Evolutionary conservation across 1,140 invertebrate genomes (phyloP).

Genomic region (Lucilia sericata): DNA sequence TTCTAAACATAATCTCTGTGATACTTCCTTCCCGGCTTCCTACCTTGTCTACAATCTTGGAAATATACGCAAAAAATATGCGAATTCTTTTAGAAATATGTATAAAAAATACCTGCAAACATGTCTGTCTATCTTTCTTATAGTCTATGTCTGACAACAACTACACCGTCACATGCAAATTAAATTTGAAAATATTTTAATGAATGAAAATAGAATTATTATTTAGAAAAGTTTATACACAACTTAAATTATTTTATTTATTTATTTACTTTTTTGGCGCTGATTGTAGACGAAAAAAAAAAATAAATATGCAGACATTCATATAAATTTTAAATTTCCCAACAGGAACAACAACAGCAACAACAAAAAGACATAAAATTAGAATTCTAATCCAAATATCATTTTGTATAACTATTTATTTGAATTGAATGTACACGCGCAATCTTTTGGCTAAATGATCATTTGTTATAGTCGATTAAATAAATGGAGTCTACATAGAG

Average conservation of each 20-base stretch:
- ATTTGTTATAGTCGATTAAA: neutral
- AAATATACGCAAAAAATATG: too few species aligned
- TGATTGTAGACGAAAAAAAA: neutral
- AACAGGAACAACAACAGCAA: neutral
- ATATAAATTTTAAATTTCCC: neutral
- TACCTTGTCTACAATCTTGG: neutral
- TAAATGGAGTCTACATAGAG: neutral
- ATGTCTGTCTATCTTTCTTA: too few species aligned
- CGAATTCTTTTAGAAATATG: too few species aligned
- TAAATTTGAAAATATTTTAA: neutral
- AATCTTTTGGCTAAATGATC: neutral
- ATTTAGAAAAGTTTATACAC: neutral
- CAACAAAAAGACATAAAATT: too few species aligned
- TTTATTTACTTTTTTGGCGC: neutral
- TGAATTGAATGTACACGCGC: slow-evolving; percentile 2
- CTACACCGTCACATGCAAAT: neutral
- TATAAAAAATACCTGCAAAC: neutral
- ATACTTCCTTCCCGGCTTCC: neutral
- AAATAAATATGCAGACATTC: neutral
- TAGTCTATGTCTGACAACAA: neutral
- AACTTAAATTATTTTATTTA: neutral
- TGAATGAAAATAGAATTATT: slow-evolving; percentile 12
- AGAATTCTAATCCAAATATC: too few species aligned
- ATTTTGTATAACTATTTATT: neutral
- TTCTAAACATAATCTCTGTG: neutral